Base-by-base conservation (phyloP, 2,797 vertebrate species). In the Crocidura indochinensis region DNA sequence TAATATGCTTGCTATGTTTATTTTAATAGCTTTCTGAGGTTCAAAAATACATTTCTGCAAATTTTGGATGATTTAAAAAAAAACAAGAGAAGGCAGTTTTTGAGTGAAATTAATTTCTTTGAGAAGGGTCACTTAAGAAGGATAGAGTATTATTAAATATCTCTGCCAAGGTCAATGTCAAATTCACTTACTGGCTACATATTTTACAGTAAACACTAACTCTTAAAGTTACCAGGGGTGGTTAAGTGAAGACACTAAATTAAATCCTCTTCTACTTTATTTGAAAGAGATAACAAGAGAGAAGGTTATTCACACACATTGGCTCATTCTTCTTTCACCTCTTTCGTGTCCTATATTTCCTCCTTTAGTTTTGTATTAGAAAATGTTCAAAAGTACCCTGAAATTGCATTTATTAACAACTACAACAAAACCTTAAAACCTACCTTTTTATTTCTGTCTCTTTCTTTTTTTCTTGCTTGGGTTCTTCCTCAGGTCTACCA, bases 111-210 rank as follows among this genome's bases (percentile, higher is more conserved):
- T 78, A 2, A 1, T 75, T 93, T 86, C 26, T 91, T 87, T 27
- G 46, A 84, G n/a, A 22, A 87, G 11, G 7, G 9, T 72, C 6
- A 44, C 0, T 38, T 38, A 8, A 72, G 2, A 81, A 88, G 14
- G 11, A 6, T 80, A 82, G 62, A 67, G n/a, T 83, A 92, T 44
- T 27, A 2, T 91, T 84, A 76, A 78, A 44, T 64, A 69, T 49
- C 60, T 90, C 68, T 87, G 1, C n/a, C 84, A 96, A 92, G 62
- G 75, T 91, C 79, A 67, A 1, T 14, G 9, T 87, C 79, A 85
- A 20, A 22, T 76, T 56, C 62, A 62, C 26, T 89, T 81, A 73
- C 62, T 75, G 3, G 47, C 27, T 93, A 29, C 51, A 22, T 78
- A 79, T 87, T 93, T 93, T 56, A 74, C 1, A 76, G 64, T n/a